Base-by-base conservation (phyloP, 1,140 invertebrate genomes). In the Drosophila asahinai region DNA sequence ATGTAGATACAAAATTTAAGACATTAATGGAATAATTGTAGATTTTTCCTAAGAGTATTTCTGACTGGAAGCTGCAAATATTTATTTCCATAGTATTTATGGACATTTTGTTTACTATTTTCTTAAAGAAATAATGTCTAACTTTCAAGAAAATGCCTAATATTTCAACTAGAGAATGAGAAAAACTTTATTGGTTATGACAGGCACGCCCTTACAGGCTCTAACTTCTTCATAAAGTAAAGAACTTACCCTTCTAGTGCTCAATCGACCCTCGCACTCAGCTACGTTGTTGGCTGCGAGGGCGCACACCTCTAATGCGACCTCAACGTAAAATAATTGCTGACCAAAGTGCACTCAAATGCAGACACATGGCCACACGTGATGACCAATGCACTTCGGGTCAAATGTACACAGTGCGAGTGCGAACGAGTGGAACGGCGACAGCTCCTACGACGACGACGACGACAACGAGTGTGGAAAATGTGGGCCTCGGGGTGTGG, bases 301-400 rank as follows among this genome's bases (percentile, higher is more conserved):
- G 81, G 78, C 60, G 81, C 57, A 76, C 81, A 84, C 80, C 86
- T 89, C 84, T 86, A 90, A 91, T 91, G 86, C 77, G 86, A 90
- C 86, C 86, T 90, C 86, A 91, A 90, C 86, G 82, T 91, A 90
- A 90, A 90, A 90, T 90, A 90, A 90, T 90, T 90, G 86, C 86
- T 90, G 86, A 91, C 86, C 86, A 82, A 90, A 91, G 86, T 86
- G 86, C 86, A 91, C 86, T 91, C 86, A 91, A 90, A 90, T 86
- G 86, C 86, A 91, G 86, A 90, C 86, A 91, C 86, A 90, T 89
- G 78, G 84, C 81, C 86, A 84, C 84, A 89, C 86, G 84, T 89
- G 84, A 89, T 89, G 84, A 90, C 84, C 84, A 89, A 90, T 90
- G 84, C 84, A 89, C 84, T 89, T 89, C 81, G 87, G 84, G 84